Evolutionary conservation across 2,888 invertebrate genomes (phyloP), one percentile per base, ranked within the genome.

Genomic region (Drosophila testacea): DNA sequence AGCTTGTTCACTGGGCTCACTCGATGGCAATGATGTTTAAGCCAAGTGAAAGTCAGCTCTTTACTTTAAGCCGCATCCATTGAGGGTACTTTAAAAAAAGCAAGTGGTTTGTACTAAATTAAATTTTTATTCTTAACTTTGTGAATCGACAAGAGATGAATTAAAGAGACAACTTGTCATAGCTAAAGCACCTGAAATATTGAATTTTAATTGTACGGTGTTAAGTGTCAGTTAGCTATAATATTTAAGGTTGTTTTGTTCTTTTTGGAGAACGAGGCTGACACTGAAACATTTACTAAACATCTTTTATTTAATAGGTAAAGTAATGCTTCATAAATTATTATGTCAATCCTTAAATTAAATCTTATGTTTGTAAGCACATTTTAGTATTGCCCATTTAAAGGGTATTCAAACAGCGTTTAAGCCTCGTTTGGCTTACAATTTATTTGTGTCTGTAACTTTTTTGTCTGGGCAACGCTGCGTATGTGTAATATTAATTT

Each of bases 401-500:
- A 47, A 70, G 65, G 16, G 56, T 60, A 63, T 75, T 67, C 22
- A 30, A 38, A 7, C 11, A 30, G 57, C 38, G 22, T 6, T 27
- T 22, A 30, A 5, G 4, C 2, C 28, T 1, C 34, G 2, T 10
- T 5, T 44, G 7, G 6, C n/a, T n/a, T 13, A 34, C 32, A 30
- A 34, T 16, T 46, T 13, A 27, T 47, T 36, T 54, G n/a, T 28
- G 32, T 46, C 28, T 32, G 13, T 42, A 16, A 5, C 30, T 16
- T 46, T 48, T 54, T 30, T 47, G 30, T 36, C 16, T 27, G 30
- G 46, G 59, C 27, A 51, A 69, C 64, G 48, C 36, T 30, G 62
- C 63, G 78, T 70, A 64, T 78, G 72, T 44, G 70, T 51, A 70
- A 64, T 60, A 71, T 73, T 59, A 69, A 72, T 73, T 70, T 42